Base-by-base conservation (phyloP, 2,113 vertebrate genomes). In the Pipra filicauda region DNA sequence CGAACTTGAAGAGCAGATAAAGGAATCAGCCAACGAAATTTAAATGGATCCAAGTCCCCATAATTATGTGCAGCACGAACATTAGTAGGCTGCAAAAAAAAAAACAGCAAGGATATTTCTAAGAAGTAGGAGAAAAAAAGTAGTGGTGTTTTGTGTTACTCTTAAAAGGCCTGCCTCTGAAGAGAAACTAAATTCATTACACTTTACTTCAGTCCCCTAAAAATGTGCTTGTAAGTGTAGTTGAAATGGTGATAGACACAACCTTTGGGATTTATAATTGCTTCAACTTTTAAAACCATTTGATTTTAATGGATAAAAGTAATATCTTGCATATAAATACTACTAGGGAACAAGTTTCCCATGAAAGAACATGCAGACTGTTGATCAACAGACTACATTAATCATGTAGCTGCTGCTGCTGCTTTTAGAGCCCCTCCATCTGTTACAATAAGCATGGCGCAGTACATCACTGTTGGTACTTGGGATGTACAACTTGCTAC, bases 21-120 rank as follows among this genome's bases (percentile, higher is more conserved):
- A 61, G 99, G 99, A 97, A 99, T 99, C 95, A 99, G 92, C 99
- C 99, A 99, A 61, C 99, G 99, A 96, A 99, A 99, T 96, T 99
- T 99, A 92, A 99, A 99, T 2, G 98, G 98, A 95, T 99, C 99
- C 86, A 98, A 89, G 91, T 99, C 99, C 39, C 98, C 98, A 7
- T 99, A 98, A 96, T 95, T 97, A 89, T 98, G 98, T 1, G 97
- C 95, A 11, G 98, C 98, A 28, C 99, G 99, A 71, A 98, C 97
- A 71, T 98, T 98, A 5, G 98, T 89, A 96, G 99, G 98, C 89
- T 97, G 82, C 41, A 89, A 85, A 12, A 71, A 20, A 37, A 92
- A 95, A 83, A 91, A 31, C n/a, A 82, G 57, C 19, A 57, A 37
- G 51, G 37, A 23, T 51, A 55, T 67, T 95, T 89, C 28, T 80